phyloP scores from a whole-genome alignment of 2,797 vertebrate genomes.

The Streptopelia turtur region DNA sequence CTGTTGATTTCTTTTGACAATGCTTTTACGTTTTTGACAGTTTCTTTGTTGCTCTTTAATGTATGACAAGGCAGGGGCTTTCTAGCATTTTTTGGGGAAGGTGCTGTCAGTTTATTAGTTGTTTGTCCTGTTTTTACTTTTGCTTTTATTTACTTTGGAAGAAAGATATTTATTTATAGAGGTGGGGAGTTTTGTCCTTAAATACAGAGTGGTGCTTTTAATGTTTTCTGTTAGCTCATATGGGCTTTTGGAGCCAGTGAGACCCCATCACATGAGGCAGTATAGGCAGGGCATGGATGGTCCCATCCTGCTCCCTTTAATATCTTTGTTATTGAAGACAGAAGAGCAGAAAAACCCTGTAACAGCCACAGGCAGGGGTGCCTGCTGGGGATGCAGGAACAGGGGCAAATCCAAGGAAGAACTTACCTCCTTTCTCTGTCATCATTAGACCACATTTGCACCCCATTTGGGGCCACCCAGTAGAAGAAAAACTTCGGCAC shows the following conservation, averaged over 20 bases:
- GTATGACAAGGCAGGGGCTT: background rate
- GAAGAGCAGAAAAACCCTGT: background rate
- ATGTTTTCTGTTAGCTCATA: background rate
- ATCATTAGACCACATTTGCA: background rate
- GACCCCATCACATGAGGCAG: fast-evolving
- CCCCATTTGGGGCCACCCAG: background rate
- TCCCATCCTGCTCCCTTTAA: background rate
- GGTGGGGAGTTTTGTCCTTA: background rate
- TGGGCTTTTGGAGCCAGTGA: background rate
- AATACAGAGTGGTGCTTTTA: background rate
- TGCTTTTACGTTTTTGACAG: background rate
- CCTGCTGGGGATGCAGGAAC: background rate
- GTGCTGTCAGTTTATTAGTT: background rate
- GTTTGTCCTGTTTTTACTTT: background rate
- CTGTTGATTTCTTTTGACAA: background rate
- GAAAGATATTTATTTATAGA: background rate
- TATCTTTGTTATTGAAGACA: background rate
- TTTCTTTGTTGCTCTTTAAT: background rate
- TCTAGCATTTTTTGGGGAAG: background rate
- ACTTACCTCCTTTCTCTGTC: background rate
- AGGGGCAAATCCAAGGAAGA: background rate
- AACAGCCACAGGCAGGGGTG: background rate
- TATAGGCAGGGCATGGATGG: background rate
- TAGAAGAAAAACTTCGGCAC: background rate
- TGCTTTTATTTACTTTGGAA: background rate